phyloP scores from a whole-genome alignment of 2,888 invertebrate genomes.

The Ichneumon xanthorius region DNA sequence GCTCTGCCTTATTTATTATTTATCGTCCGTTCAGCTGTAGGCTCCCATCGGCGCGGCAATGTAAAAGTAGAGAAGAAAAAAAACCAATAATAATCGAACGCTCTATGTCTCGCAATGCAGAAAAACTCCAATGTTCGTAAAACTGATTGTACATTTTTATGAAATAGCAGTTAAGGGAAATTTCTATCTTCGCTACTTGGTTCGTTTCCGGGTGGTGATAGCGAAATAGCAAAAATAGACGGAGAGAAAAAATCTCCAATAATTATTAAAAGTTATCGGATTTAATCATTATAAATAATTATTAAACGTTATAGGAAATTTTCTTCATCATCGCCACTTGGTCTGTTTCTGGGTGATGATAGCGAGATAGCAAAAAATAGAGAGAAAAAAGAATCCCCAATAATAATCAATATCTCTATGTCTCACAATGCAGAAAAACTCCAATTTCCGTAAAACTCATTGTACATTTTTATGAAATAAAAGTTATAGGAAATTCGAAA shows the following conservation, averaged over 20 bases:
- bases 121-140: not conserved
- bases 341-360: slow-evolving; percentile 81
- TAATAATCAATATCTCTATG: too few species aligned
- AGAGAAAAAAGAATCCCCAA: too few species aligned
- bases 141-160: slow-evolving; percentile 11
- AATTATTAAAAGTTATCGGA: not conserved
- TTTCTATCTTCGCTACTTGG: slow-evolving; percentile 19
- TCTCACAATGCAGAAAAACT: not conserved
- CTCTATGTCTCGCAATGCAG: not conserved
- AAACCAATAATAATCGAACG: not conserved
- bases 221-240: slow-evolving; percentile 86
- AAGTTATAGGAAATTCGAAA: not conserved
- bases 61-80: not conserved
- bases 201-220: slow-evolving; percentile 81
- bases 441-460: not conserved
- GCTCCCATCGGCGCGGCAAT: not conserved
- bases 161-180: slow-evolving; percentile 3
- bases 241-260: too few species aligned
- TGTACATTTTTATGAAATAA: slow-evolving; percentile 25
- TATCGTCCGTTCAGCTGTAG: not conserved
- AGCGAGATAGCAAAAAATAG: slow-evolving; percentile 86
- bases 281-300: too few species aligned
- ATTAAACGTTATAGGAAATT: not conserved
- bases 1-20: slow-evolving; percentile 38
- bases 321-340: slow-evolving; percentile 6